Evolutionary conservation across 2,888 invertebrate species (phyloP), one percentile per base, ranked within the genome.

Genomic region (Conomelus anceps): DNA sequence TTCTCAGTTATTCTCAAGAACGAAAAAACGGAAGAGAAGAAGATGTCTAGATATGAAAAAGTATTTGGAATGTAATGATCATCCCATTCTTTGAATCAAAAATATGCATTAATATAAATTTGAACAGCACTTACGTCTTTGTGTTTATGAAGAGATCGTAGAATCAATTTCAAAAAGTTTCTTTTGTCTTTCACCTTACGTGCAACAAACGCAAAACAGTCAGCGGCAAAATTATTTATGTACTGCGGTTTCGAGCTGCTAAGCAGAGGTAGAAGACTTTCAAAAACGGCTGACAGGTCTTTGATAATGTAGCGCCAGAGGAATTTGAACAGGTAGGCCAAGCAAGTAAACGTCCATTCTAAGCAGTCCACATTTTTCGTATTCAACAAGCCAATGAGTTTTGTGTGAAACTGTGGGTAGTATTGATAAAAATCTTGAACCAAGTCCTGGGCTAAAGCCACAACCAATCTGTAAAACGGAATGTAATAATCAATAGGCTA

Each of bases 201-300:
- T 3, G 98, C 97, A 0, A 99, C 96, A 94, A 98, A 99, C 0
- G 99, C 97, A 94, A 99, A 99, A 93, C 98, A 97, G 94, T 99
- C 98, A 0, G 98, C 98, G 4, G 99, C 98, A 95, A 99, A 99
- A 92, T 97, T 97, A 91, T 97, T 96, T 23, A 99, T 96, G 92
- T 98, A 98, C 90, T 95, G 95, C 23, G 97, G 97, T 92, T 96
- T 96, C n/a, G 94, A 94, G 88, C 96, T 96, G 91, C 96, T 96
- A 63, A 99, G 93, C 6, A 99, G 93, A 0, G 98, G 97, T 41
- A 97, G 93, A 11, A 97, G 94, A 87, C 95, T 94, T 91, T 95
- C 95, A 91, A 97, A 95, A 0, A 98, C 95, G 20, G 94, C 94
- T 87, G 95, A 95, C 87, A 98, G 95, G 92, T 98, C 97, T 91